phyloP scores from a whole-genome alignment of 30 jellyfish, hydroid and myxozoan genomes.

The Turritopsis rubra region DNA sequence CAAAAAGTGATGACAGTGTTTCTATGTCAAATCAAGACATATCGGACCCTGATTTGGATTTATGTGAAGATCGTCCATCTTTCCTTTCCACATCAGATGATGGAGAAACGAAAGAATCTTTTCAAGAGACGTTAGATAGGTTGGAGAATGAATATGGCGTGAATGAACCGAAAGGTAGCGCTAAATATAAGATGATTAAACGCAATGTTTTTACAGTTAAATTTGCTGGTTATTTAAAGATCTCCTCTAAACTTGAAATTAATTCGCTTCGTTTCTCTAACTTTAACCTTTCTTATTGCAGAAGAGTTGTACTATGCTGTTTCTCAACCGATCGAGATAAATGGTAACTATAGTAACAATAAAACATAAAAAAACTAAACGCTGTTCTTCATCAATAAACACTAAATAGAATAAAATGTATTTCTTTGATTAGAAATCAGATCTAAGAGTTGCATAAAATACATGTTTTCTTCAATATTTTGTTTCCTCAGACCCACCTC shows the following conservation, averaged over 20 bases:
- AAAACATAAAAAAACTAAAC: not conserved
- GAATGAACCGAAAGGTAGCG: not conserved
- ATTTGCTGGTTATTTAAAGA: no score
- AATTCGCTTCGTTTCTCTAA: not conserved
- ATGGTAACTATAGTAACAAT: not conserved
- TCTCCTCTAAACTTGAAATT: not conserved
- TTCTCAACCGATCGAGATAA: not conserved
- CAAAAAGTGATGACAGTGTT: not conserved
- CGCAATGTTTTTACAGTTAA: no score
- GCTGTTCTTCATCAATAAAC: not conserved
- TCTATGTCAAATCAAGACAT: not conserved
- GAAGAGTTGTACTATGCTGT: conserved; percentile 6
- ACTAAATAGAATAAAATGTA: no score
- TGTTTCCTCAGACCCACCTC: conserved; percentile 23
- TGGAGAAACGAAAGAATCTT: not conserved
- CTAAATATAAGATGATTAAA: not conserved
- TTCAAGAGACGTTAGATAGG: not conserved
- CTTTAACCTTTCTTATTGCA: not conserved
- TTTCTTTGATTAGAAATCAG: no score
- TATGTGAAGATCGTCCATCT: no score
- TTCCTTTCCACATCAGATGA: no score
- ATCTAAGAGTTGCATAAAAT: no score
- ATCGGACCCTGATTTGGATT: not conserved
- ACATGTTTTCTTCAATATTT: no score
- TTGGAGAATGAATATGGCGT: not conserved